These are phyloP conservation scores for Poicephalus meyeri DNA, from an alignment of 2,113 vertebrate species.

Conservation along the genomic window DNA sequence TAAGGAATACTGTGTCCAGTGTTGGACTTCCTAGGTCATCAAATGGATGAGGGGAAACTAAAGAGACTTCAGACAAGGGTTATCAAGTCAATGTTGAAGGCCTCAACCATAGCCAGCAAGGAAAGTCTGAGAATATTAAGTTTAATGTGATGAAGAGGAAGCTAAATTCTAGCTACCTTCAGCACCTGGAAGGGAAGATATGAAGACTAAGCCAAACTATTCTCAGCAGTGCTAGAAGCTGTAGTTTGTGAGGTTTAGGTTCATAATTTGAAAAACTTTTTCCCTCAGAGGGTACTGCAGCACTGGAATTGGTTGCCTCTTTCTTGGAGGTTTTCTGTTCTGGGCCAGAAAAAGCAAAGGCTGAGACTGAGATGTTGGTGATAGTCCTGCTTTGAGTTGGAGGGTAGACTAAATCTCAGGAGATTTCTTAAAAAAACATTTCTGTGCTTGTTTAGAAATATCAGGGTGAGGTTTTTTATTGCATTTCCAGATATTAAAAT, in stretches of 20 bases:
- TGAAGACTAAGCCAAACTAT: neutral
- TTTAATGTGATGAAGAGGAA: neutral
- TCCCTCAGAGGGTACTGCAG: neutral
- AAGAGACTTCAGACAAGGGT: neutral
- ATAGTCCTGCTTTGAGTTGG: neutral
- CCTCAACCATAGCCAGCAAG: neutral
- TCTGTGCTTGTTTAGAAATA: neutral
- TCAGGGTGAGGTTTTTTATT: neutral
- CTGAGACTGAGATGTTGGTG: neutral
- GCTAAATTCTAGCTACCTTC: neutral
- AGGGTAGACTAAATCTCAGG: neutral
- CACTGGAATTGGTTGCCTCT: rapidly evolving
- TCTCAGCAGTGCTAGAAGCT: neutral
- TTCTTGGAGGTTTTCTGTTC: neutral
- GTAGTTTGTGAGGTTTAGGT: neutral
- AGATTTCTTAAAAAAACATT: neutral
- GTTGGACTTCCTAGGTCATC: neutral
- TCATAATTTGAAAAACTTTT: neutral
- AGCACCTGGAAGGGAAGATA: neutral
- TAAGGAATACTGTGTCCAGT: neutral
- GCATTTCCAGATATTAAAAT: neutral
- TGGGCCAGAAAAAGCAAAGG: neutral
- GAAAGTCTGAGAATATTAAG: neutral
- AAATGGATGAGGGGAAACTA: neutral
- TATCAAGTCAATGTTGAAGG: neutral